Evolutionary conservation across 2,113 vertebrate genomes (phyloP).

Genomic region (Paracanthobrama guichenoti): DNA sequence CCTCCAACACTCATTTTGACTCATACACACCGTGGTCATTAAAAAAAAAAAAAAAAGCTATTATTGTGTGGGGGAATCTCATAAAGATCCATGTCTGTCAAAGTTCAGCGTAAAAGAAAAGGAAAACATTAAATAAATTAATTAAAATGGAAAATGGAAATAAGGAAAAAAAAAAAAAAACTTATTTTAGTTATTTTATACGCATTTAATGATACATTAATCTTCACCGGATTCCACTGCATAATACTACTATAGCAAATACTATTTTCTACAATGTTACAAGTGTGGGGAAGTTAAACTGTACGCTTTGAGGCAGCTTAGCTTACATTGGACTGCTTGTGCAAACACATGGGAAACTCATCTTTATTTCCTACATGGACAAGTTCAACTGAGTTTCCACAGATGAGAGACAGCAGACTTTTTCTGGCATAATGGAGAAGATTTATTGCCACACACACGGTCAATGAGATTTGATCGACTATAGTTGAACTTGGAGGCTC

Average conservation of each 20-base stretch:
- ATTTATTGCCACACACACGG: neutral
- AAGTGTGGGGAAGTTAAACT: conserved; percentile 13
- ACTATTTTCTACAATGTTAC: neutral
- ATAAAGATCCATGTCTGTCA: neutral
- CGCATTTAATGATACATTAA: neutral
- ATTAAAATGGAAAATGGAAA: neutral
- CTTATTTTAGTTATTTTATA: neutral
- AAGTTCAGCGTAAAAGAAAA: neutral
- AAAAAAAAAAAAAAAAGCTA: neutral
- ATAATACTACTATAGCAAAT: too few relatives aligned
- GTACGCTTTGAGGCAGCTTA: conserved; percentile 23
- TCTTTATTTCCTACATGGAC: conserved; percentile 19
- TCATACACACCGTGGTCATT: neutral
- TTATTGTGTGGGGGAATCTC: conserved; percentile 21
- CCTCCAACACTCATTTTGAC: neutral
- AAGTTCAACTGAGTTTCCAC: neutral
- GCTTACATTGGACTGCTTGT: neutral
- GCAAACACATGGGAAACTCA: conserved; percentile 13
- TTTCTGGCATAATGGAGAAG: neutral
- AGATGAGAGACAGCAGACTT: neutral
- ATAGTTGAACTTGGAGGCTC: neutral
- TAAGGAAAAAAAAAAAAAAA: neutral
- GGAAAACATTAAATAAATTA: neutral
- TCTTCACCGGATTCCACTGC: neutral
- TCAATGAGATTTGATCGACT: neutral